A percentile compares a stretch with the other conserved stretches of the same genome.
Evolutionary conservation across 2,113 vertebrate species (phyloP).

Genomic region (Corythornis madagascariensis): DNA sequence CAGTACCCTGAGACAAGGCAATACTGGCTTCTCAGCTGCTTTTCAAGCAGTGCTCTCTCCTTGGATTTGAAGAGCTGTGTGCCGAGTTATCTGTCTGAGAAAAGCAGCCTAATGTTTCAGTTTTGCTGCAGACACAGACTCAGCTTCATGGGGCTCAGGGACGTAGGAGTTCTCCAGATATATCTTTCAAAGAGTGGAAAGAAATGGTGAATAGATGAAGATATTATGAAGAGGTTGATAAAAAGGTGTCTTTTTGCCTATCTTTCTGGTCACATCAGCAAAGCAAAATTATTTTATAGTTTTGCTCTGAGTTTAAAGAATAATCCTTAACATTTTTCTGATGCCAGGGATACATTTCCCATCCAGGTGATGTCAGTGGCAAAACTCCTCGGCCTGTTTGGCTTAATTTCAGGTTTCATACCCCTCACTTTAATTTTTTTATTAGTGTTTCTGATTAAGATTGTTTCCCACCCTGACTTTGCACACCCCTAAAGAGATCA

Average conservation of each 20-base stretch:
- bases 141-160: not conserved
- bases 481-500: not conserved
- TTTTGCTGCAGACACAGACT: slow-evolving; percentile 10
- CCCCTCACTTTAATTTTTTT: rapidly evolving
- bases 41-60: not conserved
- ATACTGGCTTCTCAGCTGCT: not conserved
- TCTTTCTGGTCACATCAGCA: not conserved
- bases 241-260: not conserved
- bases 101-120: not conserved
- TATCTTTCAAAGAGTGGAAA: not conserved
- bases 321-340: not conserved
- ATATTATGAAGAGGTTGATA: not conserved
- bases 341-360: not conserved
- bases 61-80: not conserved
- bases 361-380: not conserved
- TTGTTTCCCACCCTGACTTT: not conserved
- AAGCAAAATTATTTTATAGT: not conserved
- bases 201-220: slow-evolving; percentile 1
- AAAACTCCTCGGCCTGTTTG: not conserved
- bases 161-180: not conserved
- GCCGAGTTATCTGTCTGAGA: not conserved
- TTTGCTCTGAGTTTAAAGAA: not conserved
- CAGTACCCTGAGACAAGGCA: not conserved
- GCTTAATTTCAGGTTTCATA: not conserved
- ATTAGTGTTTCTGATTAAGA: not conserved